Conservation (phyloP, 2,888 invertebrate genomes). For the Loripinus fragilis region DNA sequence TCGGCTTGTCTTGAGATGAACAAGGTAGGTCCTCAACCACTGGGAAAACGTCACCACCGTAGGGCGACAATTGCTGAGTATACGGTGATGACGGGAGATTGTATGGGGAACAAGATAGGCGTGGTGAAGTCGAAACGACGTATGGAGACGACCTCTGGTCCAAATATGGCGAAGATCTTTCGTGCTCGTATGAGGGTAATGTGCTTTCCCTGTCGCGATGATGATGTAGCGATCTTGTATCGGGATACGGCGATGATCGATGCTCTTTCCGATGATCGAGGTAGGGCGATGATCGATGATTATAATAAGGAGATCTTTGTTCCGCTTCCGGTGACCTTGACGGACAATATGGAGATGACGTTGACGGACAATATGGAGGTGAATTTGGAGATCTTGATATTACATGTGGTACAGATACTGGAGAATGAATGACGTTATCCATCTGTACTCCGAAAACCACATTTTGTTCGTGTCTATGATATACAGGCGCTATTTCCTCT, state of each 20-base stretch:
- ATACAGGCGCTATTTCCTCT: conserved; percentile 16
- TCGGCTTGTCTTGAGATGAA: conserved; percentile 70
- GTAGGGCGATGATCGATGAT: conserved; percentile 22
- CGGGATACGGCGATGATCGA: conserved; percentile 50
- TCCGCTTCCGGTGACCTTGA: conserved; percentile 4
- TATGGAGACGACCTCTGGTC: conserved; percentile 44
- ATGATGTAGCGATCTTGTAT: conserved; percentile 33
- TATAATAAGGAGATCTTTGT: conserved; percentile 29
- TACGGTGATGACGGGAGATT: conserved; percentile 18
- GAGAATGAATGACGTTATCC: conserved; percentile 20
- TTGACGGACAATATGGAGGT: background rate
- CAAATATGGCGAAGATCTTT: conserved; percentile 44
- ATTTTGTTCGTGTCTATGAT: conserved; percentile 15
- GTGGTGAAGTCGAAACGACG: conserved; percentile 10
- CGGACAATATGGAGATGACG: background rate
- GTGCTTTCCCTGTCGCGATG: background rate
- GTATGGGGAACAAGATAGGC: background rate
- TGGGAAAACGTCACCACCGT: conserved; percentile 20
- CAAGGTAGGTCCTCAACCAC: background rate
- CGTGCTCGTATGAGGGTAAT: conserved; percentile 37
- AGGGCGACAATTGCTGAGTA: conserved; percentile 24
- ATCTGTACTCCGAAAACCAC: conserved; percentile 16
- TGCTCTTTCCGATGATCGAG: conserved; percentile 35
- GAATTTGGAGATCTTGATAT: conserved; percentile 25
- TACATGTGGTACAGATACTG: conserved; percentile 3